phyloP scores from a whole-genome alignment of 2,888 invertebrate species.

The Sesamia inferens region DNA sequence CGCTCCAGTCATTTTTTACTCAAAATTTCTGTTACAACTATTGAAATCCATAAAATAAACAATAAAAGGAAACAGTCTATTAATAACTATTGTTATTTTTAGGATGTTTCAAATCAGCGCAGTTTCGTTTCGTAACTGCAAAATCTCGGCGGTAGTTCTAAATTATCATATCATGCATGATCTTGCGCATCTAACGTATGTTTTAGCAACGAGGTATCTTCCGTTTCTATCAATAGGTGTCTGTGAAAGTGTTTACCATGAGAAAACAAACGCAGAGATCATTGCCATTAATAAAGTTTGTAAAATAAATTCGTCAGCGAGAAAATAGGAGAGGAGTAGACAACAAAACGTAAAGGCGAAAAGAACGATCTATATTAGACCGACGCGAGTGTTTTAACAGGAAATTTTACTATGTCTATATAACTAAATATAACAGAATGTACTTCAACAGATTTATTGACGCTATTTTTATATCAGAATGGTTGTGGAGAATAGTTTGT shows the following conservation, averaged over 20 bases:
- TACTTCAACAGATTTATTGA: constrained; percentile 59
- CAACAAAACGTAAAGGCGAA: constrained; percentile 23
- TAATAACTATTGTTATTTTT: constrained; percentile 53
- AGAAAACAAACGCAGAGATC: constrained; percentile 25
- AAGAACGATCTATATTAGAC: constrained; percentile 32
- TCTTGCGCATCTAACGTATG: constrained; percentile 29
- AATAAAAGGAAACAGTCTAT: constrained; percentile 54
- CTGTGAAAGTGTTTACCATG: constrained; percentile 1
- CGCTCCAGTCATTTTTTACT: constrained; percentile 26
- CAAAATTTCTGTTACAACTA: constrained; percentile 40
- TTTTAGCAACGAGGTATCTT: constrained; percentile 18
- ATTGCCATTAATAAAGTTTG: constrained; percentile 28
- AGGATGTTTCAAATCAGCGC: constrained; percentile 40
- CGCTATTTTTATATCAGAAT: constrained; percentile 71
- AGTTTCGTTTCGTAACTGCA: constrained; percentile 52
- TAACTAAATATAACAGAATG: constrained; percentile 58
- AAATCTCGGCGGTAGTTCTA: constrained; percentile 35
- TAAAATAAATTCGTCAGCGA: neutral
- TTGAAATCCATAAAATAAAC: constrained; percentile 51
- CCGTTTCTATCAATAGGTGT: neutral
- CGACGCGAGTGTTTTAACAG: constrained; percentile 43
- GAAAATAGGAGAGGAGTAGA: constrained; percentile 11
- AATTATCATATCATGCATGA: constrained; percentile 42
- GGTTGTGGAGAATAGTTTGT: constrained; percentile 61
- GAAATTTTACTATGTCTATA: constrained; percentile 53